phyloP scores from a whole-genome alignment of 2,113 vertebrate genomes.

The Eulemur macaco region DNA sequence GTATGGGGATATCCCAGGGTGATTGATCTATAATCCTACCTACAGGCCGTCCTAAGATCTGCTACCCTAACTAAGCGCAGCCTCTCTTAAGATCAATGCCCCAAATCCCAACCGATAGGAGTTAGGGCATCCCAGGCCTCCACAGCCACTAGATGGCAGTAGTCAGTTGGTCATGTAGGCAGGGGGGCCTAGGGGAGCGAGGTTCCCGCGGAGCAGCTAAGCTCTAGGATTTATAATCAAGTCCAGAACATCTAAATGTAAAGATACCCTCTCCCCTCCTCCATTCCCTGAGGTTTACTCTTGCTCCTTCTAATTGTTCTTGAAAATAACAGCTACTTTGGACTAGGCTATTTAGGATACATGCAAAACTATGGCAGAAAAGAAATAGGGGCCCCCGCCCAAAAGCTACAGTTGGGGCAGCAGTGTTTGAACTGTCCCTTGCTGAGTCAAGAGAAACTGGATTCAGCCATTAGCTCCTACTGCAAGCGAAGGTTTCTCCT shows the following conservation, averaged over 20 bases:
- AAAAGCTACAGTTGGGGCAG: not conserved
- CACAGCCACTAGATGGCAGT: slow-evolving; percentile 79
- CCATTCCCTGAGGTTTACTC: slow-evolving; percentile 13
- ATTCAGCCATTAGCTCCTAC: not conserved
- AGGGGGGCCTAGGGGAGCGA: slow-evolving; percentile 11
- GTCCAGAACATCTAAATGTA: slow-evolving; percentile 60
- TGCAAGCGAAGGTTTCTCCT: not conserved
- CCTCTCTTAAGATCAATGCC: not conserved
- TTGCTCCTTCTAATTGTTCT: slow-evolving; percentile 55
- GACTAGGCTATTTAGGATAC: not conserved
- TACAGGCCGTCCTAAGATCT: not conserved
- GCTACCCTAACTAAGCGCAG: not conserved
- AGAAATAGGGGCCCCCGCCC: not conserved
- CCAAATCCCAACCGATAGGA: not conserved
- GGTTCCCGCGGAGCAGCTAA: slow-evolving; percentile 5
- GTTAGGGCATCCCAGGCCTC: slow-evolving; percentile 59
- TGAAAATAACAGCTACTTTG: slow-evolving; percentile 60
- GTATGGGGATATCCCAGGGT: not conserved
- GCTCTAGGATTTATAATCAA: slow-evolving; percentile 65
- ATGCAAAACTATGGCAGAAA: not conserved
- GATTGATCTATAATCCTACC: slow-evolving; percentile 22
- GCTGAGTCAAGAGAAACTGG: not conserved
- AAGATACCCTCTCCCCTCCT: slow-evolving; percentile 37
- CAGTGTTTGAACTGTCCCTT: not conserved
- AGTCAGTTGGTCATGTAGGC: slow-evolving; percentile 58